Conservation (phyloP, 2,888 invertebrate genomes). For the Andrena chrysosceles region DNA sequence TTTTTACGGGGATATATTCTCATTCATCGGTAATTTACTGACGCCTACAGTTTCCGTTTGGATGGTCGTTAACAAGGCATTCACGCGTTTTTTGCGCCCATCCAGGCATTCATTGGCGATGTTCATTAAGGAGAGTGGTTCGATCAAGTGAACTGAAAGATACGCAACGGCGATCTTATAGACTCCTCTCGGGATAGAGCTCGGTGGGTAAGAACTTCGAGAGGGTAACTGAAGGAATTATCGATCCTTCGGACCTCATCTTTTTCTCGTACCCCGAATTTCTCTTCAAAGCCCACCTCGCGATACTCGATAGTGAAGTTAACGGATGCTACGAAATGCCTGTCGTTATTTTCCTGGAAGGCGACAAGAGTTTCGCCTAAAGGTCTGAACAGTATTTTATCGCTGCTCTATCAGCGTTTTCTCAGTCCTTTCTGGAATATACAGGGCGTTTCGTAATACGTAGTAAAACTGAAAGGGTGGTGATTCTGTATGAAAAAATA, state of each 20-base stretch:
- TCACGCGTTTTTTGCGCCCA: conserved; percentile 31
- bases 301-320: conserved; percentile 16
- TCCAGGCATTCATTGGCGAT: conserved; percentile 42
- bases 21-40: background rate
- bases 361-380: conserved; percentile 14
- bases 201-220: background rate
- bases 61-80: conserved; percentile 1
- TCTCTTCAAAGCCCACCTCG: conserved; percentile 2
- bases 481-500: background rate
- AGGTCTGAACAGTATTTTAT: background rate
- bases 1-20: background rate
- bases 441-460: background rate
- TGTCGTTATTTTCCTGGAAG: conserved; percentile 4
- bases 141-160: conserved; percentile 58
- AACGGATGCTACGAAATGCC: conserved; percentile 19
- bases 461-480: background rate
- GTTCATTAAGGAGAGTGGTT: conserved; percentile 64
- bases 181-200: conserved; percentile 32
- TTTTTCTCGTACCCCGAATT: conserved; percentile 26
- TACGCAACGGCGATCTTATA: conserved; percentile 51
- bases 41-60: background rate
- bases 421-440: background rate
- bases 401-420: background rate
- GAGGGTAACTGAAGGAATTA: background rate
- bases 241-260: conserved; percentile 45